Conservation (phyloP, 2,888 invertebrate genomes). For the Taenaris catops region DNA sequence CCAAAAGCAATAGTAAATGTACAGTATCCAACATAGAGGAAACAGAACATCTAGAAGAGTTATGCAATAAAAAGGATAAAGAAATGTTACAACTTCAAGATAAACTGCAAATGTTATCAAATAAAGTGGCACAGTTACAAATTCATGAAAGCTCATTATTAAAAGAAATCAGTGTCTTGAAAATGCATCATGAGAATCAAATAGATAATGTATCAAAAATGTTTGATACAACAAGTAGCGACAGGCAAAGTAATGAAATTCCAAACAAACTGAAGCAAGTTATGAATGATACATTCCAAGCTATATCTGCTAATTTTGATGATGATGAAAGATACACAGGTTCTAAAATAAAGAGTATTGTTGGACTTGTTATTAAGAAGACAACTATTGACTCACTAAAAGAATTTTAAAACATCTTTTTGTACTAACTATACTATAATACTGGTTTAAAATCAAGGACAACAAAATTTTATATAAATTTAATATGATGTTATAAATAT, state of each 20-base stretch:
- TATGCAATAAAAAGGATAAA: constrained; percentile 33
- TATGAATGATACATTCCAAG: constrained; percentile 63
- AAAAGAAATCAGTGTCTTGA: constrained; percentile 33
- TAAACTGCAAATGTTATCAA: constrained; percentile 33
- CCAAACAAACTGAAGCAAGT: constrained; percentile 40
- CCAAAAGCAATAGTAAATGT: constrained; percentile 5
- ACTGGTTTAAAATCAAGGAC: too few relatives aligned
- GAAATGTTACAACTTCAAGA: constrained; percentile 35
- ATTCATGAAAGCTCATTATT: constrained; percentile 24
- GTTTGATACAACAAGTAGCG: constrained; percentile 21
- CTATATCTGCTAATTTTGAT: constrained; percentile 50
- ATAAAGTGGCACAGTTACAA: constrained; percentile 22
- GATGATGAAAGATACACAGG: constrained; percentile 44
- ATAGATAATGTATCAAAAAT: constrained; percentile 25
- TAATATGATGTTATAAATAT: too few relatives aligned
- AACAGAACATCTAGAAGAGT: constrained; percentile 26
- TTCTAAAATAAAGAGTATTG: constrained; percentile 44
- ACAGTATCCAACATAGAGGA: constrained; percentile 24
- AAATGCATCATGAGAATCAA: constrained; percentile 23
- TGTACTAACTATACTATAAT: too few relatives aligned
- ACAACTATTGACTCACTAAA: constrained; percentile 47
- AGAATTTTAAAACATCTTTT: constrained; percentile 12
- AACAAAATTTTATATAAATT: too few relatives aligned
- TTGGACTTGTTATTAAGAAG: constrained; percentile 55
- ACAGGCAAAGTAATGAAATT: constrained; percentile 18